Evolutionary conservation across 1,140 invertebrate species (phyloP), one percentile per base, ranked within the genome.

Genomic region (Euura saliciscinereae): DNA sequence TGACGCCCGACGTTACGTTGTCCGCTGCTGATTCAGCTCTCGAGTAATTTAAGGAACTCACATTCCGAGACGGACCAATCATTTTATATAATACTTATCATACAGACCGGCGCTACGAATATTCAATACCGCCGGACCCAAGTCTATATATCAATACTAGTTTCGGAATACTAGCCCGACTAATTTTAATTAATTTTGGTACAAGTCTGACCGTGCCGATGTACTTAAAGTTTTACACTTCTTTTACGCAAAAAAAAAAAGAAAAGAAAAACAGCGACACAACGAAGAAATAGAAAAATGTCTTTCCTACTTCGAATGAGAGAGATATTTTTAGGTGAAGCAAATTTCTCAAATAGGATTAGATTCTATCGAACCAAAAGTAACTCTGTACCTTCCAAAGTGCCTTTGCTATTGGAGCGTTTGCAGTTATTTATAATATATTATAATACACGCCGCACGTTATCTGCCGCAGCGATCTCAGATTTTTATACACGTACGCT

Each of bases 1-100:
- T 28, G 90, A 86, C 13, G 51, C 13, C 5, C 8, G 8, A 71
- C 13, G 28, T 44, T 68, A 43, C 64, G 45, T 2, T 4, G 43
- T 69, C 43, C 45, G 43, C 44, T 43, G 13, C 43, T 43, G 13
- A 59, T 5, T 69, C 6, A 51, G n/a, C 13, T 70, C 2, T 46
- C 13, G 10, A 10, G 43, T 64, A 7, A 10, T 72, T 66, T 51
- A 43, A 51, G 43, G 6, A 70, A 74, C 5, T n/a, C 13, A 59
- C 51, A 59, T 59, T 59, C 51, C 51, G 13, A 8, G 13, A 59
- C 3, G 10, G 51, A 59, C 28, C 28, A 28, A 28, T 28, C 28
- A 28, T 28, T 28, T 28, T 28, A 28, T 1, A 28, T 28, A 28
- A 28, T 28, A 28, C 28, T 28, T 28, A 28, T 28, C 28, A 28